A percentile compares a stretch with the other conserved stretches of the same genome.
phyloP scores from a whole-genome alignment of 2,113 vertebrate species.

The Dicerorhinus sumatrensis region DNA sequence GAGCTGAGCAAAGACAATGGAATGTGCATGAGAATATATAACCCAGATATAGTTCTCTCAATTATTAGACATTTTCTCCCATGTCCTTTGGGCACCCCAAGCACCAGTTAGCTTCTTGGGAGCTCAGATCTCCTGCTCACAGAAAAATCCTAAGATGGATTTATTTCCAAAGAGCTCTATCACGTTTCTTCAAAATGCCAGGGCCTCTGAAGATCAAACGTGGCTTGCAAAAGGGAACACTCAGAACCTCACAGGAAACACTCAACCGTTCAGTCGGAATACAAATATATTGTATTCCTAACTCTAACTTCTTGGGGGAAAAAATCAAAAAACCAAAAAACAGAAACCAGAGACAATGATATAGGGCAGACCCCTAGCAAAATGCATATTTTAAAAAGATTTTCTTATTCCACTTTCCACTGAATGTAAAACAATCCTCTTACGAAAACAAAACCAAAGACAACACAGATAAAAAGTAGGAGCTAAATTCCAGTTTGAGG shows the following conservation, averaged over 20 bases:
- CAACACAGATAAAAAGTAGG: background rate
- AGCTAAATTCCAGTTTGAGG: conserved; percentile 14
- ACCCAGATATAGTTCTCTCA: background rate
- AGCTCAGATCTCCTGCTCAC: background rate
- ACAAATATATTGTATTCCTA: background rate
- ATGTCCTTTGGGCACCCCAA: background rate
- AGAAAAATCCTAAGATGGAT: background rate
- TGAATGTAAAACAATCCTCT: background rate
- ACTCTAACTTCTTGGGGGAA: background rate
- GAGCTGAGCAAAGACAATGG: background rate
- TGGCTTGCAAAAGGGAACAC: background rate
- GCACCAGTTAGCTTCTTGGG: background rate
- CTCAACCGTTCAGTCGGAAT: background rate
- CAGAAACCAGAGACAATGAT: background rate
- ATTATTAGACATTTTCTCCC: background rate
- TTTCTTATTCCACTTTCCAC: background rate
- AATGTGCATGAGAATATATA: background rate
- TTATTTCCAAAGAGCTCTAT: conserved; percentile 49
- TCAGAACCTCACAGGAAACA: conserved; percentile 6
- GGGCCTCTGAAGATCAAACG: background rate
- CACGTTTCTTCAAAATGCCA: background rate
- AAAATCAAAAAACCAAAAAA: background rate
- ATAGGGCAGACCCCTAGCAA: background rate
- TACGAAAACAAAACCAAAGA: background rate
- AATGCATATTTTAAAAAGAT: background rate